Evolutionary conservation across 2,888 invertebrate species (phyloP).

Genomic region (Argyresthia goedartella): DNA sequence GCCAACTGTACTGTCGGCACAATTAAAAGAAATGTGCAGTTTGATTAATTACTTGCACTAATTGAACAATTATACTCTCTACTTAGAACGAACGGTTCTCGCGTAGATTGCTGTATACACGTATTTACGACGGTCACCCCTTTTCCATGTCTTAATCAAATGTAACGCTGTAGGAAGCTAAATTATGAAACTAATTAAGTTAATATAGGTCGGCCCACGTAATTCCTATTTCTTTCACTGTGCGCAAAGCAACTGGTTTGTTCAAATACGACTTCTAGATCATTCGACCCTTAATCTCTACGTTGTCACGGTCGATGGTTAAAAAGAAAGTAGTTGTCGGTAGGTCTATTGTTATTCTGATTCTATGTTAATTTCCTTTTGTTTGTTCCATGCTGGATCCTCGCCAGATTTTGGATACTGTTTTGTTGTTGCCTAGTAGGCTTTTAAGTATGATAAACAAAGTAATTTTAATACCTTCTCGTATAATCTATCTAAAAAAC

Average conservation of each 20-base stretch:
- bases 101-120: too few species aligned
- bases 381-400: conserved; percentile 10
- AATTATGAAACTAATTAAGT: too few species aligned
- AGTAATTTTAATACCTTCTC: too few species aligned
- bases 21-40: conserved; percentile 14
- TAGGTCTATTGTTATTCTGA: conserved; percentile 15
- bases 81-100: background rate
- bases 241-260: background rate
- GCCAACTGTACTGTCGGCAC: conserved; percentile 8
- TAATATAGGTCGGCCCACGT: too few species aligned
- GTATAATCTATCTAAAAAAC: too few species aligned
- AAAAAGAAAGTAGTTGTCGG: conserved; percentile 2
- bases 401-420: conserved; percentile 11
- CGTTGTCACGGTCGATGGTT: background rate
- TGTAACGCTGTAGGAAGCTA: too few species aligned
- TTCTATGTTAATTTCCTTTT: conserved; percentile 34
- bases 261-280: background rate
- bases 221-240: background rate
- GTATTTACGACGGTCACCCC: too few species aligned
- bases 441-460: conserved; percentile 7
- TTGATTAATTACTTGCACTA: conserved; percentile 42
- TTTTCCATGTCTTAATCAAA: too few species aligned
- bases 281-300: background rate
- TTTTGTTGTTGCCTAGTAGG: conserved; percentile 16
- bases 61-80: conserved; percentile 26